Evolutionary conservation across 2,797 vertebrate genomes (phyloP).

Genomic region (Chromis chromis): DNA sequence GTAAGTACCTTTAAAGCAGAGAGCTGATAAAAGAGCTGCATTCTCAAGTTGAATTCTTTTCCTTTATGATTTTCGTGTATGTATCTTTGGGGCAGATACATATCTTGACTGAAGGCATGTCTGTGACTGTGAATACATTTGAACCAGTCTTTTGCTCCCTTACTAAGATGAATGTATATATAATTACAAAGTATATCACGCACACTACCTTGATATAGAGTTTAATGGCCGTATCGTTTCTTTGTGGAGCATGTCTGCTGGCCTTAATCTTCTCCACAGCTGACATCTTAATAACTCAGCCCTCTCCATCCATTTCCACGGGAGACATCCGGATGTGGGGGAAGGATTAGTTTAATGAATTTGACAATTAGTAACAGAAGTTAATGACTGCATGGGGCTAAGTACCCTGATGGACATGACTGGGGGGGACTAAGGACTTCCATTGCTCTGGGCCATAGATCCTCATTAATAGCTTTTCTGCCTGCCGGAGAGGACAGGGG

Average conservation of each 20-base stretch:
- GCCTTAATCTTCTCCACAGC: conserved; percentile 84
- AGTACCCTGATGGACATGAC: conserved; percentile 86
- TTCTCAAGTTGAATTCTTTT: conserved; percentile 38
- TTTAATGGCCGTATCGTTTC: conserved; percentile 82
- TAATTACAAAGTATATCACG: conserved; percentile 84
- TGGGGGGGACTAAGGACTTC: conserved; percentile 80
- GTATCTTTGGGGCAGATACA: conserved; percentile 66
- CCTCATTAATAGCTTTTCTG: conserved; percentile 88
- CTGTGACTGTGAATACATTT: conserved; percentile 78
- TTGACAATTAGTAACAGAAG: conserved; percentile 89
- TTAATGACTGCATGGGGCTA: conserved; percentile 88
- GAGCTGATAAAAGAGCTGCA: conserved; percentile 46
- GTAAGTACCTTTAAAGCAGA: conserved; percentile 55
- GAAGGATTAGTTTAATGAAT: conserved; percentile 88
- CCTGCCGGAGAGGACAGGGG: conserved; percentile 80
- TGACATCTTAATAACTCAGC: conserved; percentile 87
- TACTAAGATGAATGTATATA: conserved; percentile 80
- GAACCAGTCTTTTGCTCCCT: conserved; percentile 67
- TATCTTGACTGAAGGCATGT: conserved; percentile 67
- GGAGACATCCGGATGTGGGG: conserved; percentile 82
- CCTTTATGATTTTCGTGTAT: conserved; percentile 45
- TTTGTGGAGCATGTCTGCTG: conserved; percentile 81
- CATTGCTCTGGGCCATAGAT: conserved; percentile 87
- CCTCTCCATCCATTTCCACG: conserved; percentile 84
- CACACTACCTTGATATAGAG: conserved; percentile 80